A percentile compares a stretch with the other conserved stretches of the same genome.
Evolutionary conservation across 2,888 invertebrate genomes (phyloP).

Genomic region (Disparrhopalites patrizii): DNA sequence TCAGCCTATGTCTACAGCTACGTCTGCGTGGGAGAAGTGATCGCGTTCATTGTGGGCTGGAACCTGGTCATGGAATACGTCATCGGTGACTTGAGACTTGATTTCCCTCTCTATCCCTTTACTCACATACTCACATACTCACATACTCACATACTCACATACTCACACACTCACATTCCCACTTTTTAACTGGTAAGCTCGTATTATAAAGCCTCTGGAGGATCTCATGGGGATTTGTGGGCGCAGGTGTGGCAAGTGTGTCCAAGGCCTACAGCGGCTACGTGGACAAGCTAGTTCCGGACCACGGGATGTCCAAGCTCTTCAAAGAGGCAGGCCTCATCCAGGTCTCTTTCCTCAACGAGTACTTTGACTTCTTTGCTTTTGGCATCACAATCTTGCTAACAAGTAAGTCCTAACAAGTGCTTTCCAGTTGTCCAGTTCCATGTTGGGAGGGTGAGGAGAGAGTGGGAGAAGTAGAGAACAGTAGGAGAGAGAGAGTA

Average conservation of each 20-base stretch:
- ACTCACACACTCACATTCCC: no score
- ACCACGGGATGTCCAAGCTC: constrained; percentile 59
- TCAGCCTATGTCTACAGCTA: constrained; percentile 93
- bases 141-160: no score
- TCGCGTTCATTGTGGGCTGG: constrained; percentile 90
- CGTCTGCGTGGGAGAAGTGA: constrained; percentile 85
- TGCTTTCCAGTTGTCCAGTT: no score
- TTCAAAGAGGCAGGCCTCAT: constrained; percentile 60
- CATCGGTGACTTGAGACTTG: constrained; percentile 58
- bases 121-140: no score
- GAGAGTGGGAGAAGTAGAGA: no score
- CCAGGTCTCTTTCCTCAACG: constrained; percentile 59
- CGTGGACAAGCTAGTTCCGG: constrained; percentile 61
- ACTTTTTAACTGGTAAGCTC: no score
- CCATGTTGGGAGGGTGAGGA: no score
- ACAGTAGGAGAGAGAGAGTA: no score
- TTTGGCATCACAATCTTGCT: constrained; percentile 59
- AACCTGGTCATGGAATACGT: constrained; percentile 85
- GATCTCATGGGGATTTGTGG: constrained; percentile 26
- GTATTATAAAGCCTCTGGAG: not conserved
- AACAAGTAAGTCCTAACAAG: no score
- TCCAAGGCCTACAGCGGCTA: constrained; percentile 70
- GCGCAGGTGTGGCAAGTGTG: constrained; percentile 73
- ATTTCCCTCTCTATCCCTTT: no score
- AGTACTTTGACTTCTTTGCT: constrained; percentile 69